These are phyloP conservation scores for Cettia cetti DNA, from an alignment of 2,113 vertebrate species.

Conservation along the genomic window DNA sequence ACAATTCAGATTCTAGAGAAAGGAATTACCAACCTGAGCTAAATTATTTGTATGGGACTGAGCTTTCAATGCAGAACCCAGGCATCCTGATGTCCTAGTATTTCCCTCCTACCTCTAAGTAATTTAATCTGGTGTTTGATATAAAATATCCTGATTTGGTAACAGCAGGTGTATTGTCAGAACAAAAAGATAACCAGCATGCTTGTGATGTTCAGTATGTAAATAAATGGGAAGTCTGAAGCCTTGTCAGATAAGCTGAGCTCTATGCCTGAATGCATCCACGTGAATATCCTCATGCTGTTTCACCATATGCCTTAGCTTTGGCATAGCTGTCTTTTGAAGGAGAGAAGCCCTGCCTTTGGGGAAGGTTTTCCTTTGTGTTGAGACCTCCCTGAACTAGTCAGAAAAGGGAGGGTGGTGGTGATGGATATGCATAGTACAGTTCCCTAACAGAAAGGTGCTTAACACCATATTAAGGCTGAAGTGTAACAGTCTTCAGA, in stretches of 20 bases:
- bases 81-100: neutral
- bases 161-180: neutral
- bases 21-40: neutral
- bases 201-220: neutral
- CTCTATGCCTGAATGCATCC: neutral
- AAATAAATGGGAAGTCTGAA: neutral
- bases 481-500: neutral
- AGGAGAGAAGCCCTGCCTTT: neutral
- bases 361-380: neutral
- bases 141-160: neutral
- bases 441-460: neutral
- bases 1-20: neutral
- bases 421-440: neutral
- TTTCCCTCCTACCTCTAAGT: neutral
- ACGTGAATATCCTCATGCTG: neutral
- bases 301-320: constrained; percentile 5
- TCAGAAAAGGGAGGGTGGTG: neutral
- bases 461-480: neutral
- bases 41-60: neutral
- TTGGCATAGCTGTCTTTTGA: neutral
- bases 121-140: neutral
- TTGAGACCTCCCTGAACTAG: neutral
- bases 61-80: neutral
- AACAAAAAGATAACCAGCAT: neutral
- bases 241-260: neutral